Percentiles rank a stretch among this genome's conserved stretches.
phyloP scores from a whole-genome alignment of 2,888 invertebrate genomes.

The Tinea semifulvella region DNA sequence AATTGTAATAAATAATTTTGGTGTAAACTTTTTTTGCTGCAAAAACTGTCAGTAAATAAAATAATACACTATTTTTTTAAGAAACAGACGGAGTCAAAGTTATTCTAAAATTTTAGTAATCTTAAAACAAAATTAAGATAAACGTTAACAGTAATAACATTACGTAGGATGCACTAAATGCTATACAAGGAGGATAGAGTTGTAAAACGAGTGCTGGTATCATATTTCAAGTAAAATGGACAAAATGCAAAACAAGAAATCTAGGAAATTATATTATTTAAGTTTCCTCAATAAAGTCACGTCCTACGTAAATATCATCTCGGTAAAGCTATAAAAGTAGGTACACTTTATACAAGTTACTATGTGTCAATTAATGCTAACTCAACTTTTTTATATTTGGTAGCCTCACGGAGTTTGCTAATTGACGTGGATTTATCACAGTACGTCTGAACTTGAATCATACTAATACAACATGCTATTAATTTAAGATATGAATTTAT shows the following conservation, averaged over 20 bases:
- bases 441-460: too few species aligned
- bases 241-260: constrained; percentile 5
- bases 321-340: neutral
- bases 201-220: neutral
- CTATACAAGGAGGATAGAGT: neutral
- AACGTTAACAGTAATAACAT: neutral
- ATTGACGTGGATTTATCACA: constrained; percentile 8
- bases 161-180: neutral
- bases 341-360: neutral
- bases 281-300: constrained; percentile 8
- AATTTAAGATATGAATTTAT: too few species aligned
- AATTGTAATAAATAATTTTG: too few species aligned
- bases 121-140: too few species aligned
- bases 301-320: neutral
- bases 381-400: constrained; percentile 2
- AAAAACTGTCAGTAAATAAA: too few species aligned
- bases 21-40: too few species aligned
- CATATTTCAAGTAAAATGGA: neutral
- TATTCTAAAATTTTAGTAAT: too few species aligned
- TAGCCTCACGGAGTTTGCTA: neutral
- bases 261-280: constrained; percentile 5
- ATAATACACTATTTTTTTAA: too few species aligned
- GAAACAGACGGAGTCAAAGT: too few species aligned
- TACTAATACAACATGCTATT: too few species aligned
- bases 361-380: constrained; percentile 1